phyloP scores from a whole-genome alignment of 2,113 vertebrate species.

The Rhinopithecus roxellana region DNA sequence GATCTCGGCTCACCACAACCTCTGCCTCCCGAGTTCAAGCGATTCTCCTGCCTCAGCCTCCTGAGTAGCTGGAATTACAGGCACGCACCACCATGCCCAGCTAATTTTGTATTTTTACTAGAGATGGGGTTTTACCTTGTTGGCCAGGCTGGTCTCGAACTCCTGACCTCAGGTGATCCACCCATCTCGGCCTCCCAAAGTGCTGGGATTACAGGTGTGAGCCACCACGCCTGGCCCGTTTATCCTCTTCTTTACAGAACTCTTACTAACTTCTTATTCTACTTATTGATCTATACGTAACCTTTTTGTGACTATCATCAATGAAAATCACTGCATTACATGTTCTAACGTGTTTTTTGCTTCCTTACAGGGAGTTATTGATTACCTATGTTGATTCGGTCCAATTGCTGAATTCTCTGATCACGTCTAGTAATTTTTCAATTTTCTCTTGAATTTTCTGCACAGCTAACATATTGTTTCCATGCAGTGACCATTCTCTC shows the following conservation, averaged over 20 bases:
- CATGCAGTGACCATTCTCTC: rapidly evolving
- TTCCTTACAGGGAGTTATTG: rapidly evolving
- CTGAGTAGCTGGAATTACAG: too few species aligned
- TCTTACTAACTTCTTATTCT: background rate
- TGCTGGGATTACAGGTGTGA: too few species aligned
- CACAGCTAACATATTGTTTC: background rate
- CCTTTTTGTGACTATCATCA: rapidly evolving
- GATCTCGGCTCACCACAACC: too few species aligned
- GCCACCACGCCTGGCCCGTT: too few species aligned
- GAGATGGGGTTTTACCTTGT: too few species aligned
- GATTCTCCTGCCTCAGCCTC: too few species aligned
- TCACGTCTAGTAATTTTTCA: rapidly evolving
- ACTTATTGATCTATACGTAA: rapidly evolving
- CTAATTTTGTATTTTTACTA: too few species aligned
- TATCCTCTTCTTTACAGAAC: rapidly evolving
- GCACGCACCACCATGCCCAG: too few species aligned
- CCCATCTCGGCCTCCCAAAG: too few species aligned
- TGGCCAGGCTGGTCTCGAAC: too few species aligned
- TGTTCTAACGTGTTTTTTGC: rapidly evolving
- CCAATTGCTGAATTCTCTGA: rapidly evolving
- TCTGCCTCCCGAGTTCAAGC: too few species aligned
- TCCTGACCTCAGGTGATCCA: too few species aligned
- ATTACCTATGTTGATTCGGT: rapidly evolving
- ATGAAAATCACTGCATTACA: rapidly evolving
- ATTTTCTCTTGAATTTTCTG: background rate